phyloP scores from a whole-genome alignment of 1,140 invertebrate species.

The Lepidurus apus region DNA sequence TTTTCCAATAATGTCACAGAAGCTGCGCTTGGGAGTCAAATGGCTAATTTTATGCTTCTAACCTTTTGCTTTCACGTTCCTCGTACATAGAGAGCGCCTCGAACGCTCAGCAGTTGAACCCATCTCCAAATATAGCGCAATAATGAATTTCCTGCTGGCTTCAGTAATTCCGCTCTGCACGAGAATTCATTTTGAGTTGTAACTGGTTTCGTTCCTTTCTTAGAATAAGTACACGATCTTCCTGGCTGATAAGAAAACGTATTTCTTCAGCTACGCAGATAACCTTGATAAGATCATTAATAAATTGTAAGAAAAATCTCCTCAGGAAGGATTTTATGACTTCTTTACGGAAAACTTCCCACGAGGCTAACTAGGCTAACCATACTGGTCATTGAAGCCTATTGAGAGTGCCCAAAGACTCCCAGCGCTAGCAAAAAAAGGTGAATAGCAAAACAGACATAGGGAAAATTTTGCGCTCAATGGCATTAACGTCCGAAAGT shows the following conservation, averaged over 20 bases:
- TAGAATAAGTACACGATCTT: background rate
- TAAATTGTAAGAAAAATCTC: no score
- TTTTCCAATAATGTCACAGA: background rate
- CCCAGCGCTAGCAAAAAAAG: background rate
- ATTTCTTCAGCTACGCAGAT: no score
- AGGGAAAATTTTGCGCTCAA: background rate
- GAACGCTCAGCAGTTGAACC: no score
- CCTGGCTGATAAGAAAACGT: background rate
- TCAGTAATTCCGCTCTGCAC: background rate
- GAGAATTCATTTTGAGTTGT: no score
- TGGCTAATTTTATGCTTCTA: background rate
- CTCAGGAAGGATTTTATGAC: no score
- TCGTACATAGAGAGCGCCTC: no score
- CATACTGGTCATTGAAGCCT: no score
- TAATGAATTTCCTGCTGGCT: background rate
- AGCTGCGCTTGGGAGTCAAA: background rate
- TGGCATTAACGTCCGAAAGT: background rate
- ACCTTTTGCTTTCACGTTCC: background rate
- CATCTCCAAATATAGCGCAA: background rate
- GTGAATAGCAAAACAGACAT: background rate
- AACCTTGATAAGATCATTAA: no score
- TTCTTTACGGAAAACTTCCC: no score
- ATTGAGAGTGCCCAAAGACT: no score
- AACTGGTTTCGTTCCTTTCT: no score
- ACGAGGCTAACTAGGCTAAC: no score